These are phyloP conservation scores for Blastobasis adustella DNA, from an alignment of 2,888 invertebrate species.

Conservation along the genomic window DNA sequence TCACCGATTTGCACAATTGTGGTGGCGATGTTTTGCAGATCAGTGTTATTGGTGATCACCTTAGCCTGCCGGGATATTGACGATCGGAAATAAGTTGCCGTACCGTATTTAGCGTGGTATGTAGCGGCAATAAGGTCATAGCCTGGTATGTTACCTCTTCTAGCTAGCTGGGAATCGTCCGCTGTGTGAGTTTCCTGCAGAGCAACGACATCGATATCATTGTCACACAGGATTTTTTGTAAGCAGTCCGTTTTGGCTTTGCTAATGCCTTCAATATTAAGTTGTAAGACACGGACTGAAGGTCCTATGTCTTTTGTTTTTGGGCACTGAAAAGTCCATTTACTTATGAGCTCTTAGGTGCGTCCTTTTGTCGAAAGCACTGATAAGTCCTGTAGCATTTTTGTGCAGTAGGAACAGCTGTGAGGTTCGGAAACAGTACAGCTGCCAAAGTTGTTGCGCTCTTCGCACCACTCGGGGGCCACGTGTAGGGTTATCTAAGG, in stretches of 20 bases:
- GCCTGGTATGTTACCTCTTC: neutral
- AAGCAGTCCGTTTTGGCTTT: neutral
- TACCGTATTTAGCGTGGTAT: slow-evolving; percentile 3
- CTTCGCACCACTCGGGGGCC: slow-evolving; percentile 3
- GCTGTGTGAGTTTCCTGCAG: neutral
- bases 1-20: neutral
- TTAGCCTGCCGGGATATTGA: neutral
- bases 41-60: neutral
- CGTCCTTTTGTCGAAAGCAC: too few species aligned
- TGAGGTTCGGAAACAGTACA: neutral
- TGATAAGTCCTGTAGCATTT: too few species aligned
- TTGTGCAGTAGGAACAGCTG: neutral
- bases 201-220: neutral
- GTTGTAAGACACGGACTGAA: neutral
- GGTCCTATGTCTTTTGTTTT: neutral
- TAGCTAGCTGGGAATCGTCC: neutral
- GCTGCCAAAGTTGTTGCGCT: slow-evolving; percentile 3
- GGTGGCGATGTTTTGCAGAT: neutral
- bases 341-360: neutral
- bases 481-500: slow-evolving; percentile 3
- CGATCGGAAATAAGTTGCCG: neutral
- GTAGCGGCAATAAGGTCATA: neutral
- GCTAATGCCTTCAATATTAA: slow-evolving; percentile 1
- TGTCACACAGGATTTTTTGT: neutral
- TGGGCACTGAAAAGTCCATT: neutral